Percentiles rank a stretch among this genome's conserved stretches.
These are phyloP conservation scores for Lineus longissimus DNA, from an alignment of 1,140 invertebrate species.

Conservation along the genomic window DNA sequence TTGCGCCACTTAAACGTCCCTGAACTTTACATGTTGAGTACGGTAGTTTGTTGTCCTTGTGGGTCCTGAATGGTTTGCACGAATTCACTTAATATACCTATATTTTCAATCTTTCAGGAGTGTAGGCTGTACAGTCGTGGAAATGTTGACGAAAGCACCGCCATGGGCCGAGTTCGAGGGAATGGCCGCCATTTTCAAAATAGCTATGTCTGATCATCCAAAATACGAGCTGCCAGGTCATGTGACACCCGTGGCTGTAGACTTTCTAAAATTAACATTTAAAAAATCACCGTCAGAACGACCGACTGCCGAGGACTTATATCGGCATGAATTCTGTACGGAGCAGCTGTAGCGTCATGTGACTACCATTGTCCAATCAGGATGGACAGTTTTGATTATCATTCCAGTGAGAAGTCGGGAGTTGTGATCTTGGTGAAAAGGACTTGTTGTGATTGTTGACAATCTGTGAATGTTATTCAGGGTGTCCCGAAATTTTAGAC, in stretches of 20 bases:
- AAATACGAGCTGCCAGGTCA: slow-evolving; percentile 40
- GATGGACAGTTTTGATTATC: too few species aligned
- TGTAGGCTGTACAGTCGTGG: slow-evolving; percentile 51
- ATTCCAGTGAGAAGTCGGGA: too few species aligned
- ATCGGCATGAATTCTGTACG: slow-evolving; percentile 38
- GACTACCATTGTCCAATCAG: too few species aligned
- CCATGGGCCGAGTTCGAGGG: slow-evolving; percentile 50
- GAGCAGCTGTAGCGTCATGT: slow-evolving; percentile 11
- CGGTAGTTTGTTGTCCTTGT: too few species aligned
- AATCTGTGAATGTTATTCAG: too few species aligned
- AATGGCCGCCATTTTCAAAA: slow-evolving; percentile 53
- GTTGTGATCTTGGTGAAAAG: too few species aligned
- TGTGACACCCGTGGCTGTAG: slow-evolving; percentile 27
- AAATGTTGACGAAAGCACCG: slow-evolving; percentile 49
- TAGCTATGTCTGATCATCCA: slow-evolving; percentile 46
- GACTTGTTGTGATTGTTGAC: too few species aligned
- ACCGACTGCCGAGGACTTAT: slow-evolving; percentile 43
- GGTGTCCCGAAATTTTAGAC: too few species aligned
- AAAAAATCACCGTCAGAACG: slow-evolving; percentile 31
- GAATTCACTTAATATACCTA: too few species aligned
- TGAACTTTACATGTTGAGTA: too few species aligned
- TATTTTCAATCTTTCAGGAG: slow-evolving; percentile 47
- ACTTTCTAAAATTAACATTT: slow-evolving; percentile 45
- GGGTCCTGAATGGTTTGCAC: too few species aligned
- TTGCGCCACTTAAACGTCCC: too few species aligned